Percentiles rank a stretch among this genome's conserved stretches.
Conservation (phyloP, 2,888 invertebrate species). For the Ornithoptera alexandrae region DNA sequence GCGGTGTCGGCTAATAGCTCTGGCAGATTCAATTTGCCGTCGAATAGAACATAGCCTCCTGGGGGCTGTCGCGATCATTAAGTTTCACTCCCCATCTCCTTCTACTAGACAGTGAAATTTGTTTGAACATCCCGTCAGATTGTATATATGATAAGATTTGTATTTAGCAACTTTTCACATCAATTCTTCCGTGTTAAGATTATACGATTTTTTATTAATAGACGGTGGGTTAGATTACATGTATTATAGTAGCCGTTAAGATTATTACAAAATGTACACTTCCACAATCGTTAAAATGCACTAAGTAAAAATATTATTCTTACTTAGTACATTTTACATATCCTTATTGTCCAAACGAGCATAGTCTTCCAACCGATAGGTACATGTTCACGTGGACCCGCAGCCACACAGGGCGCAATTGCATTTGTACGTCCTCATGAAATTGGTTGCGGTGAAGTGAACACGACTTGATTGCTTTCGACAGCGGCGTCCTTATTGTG, state of each 20-base stretch:
- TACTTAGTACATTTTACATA: background rate
- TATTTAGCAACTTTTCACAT: background rate
- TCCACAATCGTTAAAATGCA: too few relatives aligned
- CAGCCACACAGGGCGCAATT: constrained; percentile 35
- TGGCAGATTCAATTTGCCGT: constrained; percentile 75
- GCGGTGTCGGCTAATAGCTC: constrained; percentile 75
- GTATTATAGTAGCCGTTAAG: too few relatives aligned
- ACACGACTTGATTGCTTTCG: constrained; percentile 66
- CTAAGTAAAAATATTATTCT: too few relatives aligned
- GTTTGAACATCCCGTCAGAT: constrained; percentile 48
- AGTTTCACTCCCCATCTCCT: constrained; percentile 62
- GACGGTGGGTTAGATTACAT: too few relatives aligned
- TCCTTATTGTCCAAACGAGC: background rate
- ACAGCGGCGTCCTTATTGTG: constrained; percentile 71
- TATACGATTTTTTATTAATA: too few relatives aligned
- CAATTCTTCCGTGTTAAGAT: too few relatives aligned
- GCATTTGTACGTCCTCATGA: constrained; percentile 42
- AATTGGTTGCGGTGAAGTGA: constrained; percentile 59
- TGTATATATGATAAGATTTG: constrained; percentile 11
- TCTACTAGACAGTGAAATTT: constrained; percentile 52
- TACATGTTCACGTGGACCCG: constrained; percentile 21
- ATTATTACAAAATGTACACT: too few relatives aligned
- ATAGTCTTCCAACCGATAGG: constrained; percentile 21
- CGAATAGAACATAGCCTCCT: constrained; percentile 72
- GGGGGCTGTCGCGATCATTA: constrained; percentile 71